These are phyloP conservation scores for Octopus sinensis DNA, from an alignment of 1,140 invertebrate genomes.

Conservation along the genomic window DNA sequence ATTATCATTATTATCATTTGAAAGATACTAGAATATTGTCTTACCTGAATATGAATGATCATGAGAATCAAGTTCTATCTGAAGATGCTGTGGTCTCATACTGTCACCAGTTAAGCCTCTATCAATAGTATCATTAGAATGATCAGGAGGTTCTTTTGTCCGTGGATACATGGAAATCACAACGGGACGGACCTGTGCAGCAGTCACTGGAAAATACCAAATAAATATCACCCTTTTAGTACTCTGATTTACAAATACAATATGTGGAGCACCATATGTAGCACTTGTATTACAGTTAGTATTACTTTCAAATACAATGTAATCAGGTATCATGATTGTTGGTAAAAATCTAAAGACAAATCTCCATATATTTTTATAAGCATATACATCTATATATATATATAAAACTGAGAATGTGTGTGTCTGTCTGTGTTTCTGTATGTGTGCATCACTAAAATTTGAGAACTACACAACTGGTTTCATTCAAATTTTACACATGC, in stretches of 20 bases:
- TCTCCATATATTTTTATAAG: background rate
- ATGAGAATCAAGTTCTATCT: background rate
- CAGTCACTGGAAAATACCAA: conserved; percentile 29
- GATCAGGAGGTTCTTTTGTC: conserved; percentile 1
- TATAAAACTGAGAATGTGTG: background rate
- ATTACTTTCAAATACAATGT: too few relatives aligned
- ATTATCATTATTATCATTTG: too few relatives aligned
- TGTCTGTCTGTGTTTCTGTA: too few relatives aligned
- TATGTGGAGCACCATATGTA: too few relatives aligned
- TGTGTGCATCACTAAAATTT: too few relatives aligned
- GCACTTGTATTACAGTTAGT: too few relatives aligned
- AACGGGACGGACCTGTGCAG: conserved; percentile 35
- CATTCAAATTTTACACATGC: too few relatives aligned
- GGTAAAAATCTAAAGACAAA: background rate
- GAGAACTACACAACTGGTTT: too few relatives aligned
- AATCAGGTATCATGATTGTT: too few relatives aligned
- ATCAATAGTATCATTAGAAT: background rate
- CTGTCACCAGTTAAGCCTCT: background rate
- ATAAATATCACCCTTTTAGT: background rate
- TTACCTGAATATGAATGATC: background rate
- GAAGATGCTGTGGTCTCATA: background rate
- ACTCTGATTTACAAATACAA: too few relatives aligned
- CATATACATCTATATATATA: background rate
- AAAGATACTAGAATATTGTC: too few relatives aligned
- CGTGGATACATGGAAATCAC: conserved; percentile 22